These are phyloP conservation scores for Clarias platycephalus DNA, from an alignment of 2,797 vertebrate species.

Conservation along the genomic window DNA sequence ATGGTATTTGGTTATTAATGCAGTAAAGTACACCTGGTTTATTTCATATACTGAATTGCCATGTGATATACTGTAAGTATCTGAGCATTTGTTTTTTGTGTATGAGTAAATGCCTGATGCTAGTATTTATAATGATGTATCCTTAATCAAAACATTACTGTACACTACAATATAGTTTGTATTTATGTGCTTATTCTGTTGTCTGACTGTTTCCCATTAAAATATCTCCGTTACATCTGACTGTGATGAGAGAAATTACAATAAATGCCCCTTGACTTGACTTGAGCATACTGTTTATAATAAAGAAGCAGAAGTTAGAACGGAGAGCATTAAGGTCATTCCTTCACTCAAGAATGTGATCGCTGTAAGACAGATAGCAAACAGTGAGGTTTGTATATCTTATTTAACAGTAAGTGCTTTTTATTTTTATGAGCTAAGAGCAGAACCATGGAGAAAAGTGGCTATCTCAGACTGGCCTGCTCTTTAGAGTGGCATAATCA, in stretches of 20 bases:
- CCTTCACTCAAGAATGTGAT: background rate
- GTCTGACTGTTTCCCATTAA: background rate
- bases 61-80: background rate
- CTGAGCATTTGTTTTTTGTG: background rate
- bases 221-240: background rate
- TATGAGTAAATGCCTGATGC: background rate
- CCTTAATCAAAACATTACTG: background rate
- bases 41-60: background rate
- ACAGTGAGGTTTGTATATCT: background rate
- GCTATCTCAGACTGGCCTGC: background rate
- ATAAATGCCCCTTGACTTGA: background rate
- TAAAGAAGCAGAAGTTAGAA: background rate
- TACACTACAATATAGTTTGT: background rate
- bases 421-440: background rate
- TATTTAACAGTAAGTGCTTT: background rate
- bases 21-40: background rate
- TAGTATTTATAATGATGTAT: background rate
- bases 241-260: background rate
- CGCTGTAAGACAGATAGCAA: background rate
- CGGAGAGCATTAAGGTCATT: background rate
- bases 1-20: background rate
- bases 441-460: background rate
- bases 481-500: background rate
- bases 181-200: background rate
- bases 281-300: background rate